A percentile compares a stretch with the other conserved stretches of the same genome.
These are phyloP conservation scores for Azemiops feae DNA, from an alignment of 2,113 vertebrate genomes.

Conservation along the genomic window DNA sequence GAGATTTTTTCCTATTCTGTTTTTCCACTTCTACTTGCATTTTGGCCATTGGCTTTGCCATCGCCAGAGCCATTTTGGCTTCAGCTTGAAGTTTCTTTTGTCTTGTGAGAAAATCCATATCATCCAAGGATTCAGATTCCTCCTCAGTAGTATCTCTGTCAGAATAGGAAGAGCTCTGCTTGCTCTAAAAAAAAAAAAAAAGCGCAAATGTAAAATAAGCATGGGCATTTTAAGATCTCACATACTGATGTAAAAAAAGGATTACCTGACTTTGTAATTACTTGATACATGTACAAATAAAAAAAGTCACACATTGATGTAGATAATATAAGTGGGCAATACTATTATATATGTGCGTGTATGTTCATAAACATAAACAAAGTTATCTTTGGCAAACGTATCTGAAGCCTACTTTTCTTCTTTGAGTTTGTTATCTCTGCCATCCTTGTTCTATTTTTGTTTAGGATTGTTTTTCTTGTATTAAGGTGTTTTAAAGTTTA, in stretches of 20 bases:
- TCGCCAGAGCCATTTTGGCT: slow-evolving; percentile 95
- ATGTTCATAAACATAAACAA: neutral
- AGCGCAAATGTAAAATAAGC: neutral
- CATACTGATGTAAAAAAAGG: neutral
- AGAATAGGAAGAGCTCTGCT: slow-evolving; percentile 98
- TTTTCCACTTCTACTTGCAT: slow-evolving; percentile 99
- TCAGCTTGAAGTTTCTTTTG: slow-evolving; percentile 97
- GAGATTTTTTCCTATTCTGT: slow-evolving; percentile 98
- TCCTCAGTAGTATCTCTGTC: slow-evolving; percentile 97
- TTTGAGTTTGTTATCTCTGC: neutral
- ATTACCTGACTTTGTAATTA: neutral
- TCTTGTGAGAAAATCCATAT: slow-evolving; percentile 96
- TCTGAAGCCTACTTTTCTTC: neutral
- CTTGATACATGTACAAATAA: neutral
- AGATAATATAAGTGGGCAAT: neutral
- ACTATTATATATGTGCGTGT: neutral
- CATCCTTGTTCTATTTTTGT: neutral
- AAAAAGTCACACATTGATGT: neutral
- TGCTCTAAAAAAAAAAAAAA: slow-evolving; percentile 77
- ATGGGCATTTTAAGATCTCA: neutral
- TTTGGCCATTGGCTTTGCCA: slow-evolving; percentile 99
- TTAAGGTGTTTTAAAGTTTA: neutral
- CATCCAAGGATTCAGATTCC: slow-evolving; percentile 93
- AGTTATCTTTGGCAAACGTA: neutral
- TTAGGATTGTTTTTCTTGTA: neutral